Base-by-base conservation (phyloP, 2,797 vertebrate species). In the Holocentrus rufus region DNA sequence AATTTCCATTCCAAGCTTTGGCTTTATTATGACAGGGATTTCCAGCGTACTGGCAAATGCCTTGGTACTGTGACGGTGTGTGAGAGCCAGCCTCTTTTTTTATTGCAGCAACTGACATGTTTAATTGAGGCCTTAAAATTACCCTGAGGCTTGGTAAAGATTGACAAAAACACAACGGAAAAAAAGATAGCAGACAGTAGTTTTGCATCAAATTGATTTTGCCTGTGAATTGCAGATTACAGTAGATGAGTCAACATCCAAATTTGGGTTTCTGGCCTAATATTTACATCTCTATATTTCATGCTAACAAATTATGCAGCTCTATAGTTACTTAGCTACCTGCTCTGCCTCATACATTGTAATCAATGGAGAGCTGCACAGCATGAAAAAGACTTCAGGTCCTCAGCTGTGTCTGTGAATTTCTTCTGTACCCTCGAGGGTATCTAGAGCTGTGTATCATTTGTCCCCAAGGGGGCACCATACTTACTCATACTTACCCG, bases 381-480 rank as follows among this genome's bases (percentile, higher is more conserved):
- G 23, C 20, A 54, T 25, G 9, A 27, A 30, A n/a, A 25, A 10
- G 14, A 27, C 53, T 53, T 9, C 50, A 20, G 50, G 23, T 53
- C 50, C 10, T 55, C 53, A 55, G 36, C 36, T 55, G 53, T 11
- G 4, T 17, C 53, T 55, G 53, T 15, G 14, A 11, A 15, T 30
- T 15, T 39, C 6, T 70, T 11, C 62, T 59, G 20, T 27, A 15
- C 62, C 13, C n/a, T 22, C 36, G 20, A 13, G 42, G 50, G 9
- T 61, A 27, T 31, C 5, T 30, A 7, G 1, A 23, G 31, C 23
- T 30, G 7, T 17, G 7, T 23, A 53, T 54, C 54, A 39, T 80
- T 85, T 85, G 74, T 86, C 87, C 85, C 81, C 74, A 83, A 85
- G 83, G 77, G 85, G 82, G 74, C 84, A 84, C 69, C 70, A 74